Conservation (phyloP, 2,113 vertebrate genomes). For the Lynx canadensis region DNA sequence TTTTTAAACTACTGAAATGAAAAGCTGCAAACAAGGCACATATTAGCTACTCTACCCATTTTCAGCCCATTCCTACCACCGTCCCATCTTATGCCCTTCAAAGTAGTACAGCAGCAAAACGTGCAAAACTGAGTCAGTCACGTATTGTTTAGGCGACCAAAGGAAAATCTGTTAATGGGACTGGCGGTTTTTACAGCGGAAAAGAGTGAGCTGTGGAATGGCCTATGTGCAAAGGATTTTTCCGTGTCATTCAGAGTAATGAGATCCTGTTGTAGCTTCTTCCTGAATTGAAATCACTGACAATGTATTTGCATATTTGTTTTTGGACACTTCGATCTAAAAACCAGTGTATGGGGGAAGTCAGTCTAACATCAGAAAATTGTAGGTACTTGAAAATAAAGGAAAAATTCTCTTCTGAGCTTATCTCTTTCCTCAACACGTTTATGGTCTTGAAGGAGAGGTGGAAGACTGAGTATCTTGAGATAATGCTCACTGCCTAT, state of each 20-base stretch:
- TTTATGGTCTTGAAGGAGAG: slow-evolving; percentile 26
- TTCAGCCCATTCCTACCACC: background rate
- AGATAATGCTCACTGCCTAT: background rate
- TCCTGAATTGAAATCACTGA: background rate
- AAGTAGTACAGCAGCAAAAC: background rate
- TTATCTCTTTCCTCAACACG: background rate
- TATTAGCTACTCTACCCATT: background rate
- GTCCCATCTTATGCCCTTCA: background rate
- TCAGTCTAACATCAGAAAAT: background rate
- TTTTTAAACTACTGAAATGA: slow-evolving; percentile 69
- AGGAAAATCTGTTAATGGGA: slow-evolving; percentile 36
- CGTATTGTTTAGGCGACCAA: background rate
- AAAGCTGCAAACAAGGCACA: slow-evolving; percentile 48
- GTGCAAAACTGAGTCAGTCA: background rate
- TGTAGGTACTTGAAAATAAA: slow-evolving; percentile 27
- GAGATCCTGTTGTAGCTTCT: background rate
- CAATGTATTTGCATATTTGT: slow-evolving; percentile 42
- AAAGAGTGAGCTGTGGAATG: background rate
- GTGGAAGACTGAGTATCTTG: background rate
- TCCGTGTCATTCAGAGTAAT: background rate
- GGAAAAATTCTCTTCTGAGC: background rate
- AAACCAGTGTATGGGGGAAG: background rate
- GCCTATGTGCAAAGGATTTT: background rate
- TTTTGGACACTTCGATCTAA: slow-evolving; percentile 52
- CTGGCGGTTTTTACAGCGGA: background rate